phyloP scores from a whole-genome alignment of 2,113 vertebrate species.

The Hemicordylus capensis region DNA sequence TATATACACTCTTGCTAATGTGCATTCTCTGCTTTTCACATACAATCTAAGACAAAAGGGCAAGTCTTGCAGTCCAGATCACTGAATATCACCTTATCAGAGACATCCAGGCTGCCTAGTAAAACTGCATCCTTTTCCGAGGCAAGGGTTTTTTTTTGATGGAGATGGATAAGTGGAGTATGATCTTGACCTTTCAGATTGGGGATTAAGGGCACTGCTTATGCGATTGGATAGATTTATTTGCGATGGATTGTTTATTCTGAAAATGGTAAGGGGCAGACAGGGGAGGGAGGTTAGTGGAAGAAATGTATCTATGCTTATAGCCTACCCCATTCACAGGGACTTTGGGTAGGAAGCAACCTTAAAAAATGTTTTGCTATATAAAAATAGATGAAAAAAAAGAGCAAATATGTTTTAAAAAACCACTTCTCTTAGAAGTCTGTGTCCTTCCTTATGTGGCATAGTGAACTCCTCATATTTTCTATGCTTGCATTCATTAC shows the following conservation, averaged over 20 bases:
- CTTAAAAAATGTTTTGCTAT: too few species aligned
- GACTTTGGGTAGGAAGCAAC: not conserved
- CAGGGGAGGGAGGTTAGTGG: not conserved
- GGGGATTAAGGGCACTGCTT: not conserved
- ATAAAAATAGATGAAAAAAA: too few species aligned
- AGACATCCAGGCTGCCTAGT: not conserved
- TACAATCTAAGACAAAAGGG: not conserved
- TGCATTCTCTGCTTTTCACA: not conserved
- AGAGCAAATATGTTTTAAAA: too few species aligned
- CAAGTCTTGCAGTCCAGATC: not conserved
- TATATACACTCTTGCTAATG: not conserved
- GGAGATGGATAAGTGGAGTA: constrained; percentile 12
- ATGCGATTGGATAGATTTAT: constrained; percentile 7
- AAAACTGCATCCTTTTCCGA: not conserved
- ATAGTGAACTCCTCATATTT: too few species aligned
- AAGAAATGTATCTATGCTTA: not conserved
- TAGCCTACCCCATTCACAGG: not conserved
- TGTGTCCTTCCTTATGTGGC: too few species aligned
- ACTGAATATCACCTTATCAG: not conserved
- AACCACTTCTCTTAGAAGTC: too few species aligned
- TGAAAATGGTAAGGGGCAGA: not conserved
- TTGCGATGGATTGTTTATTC: not conserved
- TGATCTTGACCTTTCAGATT: not conserved
- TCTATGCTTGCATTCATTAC: too few species aligned
- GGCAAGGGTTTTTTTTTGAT: not conserved